Conservation (phyloP, 1,140 invertebrate genomes). For the Drosophila virilis region DNA sequence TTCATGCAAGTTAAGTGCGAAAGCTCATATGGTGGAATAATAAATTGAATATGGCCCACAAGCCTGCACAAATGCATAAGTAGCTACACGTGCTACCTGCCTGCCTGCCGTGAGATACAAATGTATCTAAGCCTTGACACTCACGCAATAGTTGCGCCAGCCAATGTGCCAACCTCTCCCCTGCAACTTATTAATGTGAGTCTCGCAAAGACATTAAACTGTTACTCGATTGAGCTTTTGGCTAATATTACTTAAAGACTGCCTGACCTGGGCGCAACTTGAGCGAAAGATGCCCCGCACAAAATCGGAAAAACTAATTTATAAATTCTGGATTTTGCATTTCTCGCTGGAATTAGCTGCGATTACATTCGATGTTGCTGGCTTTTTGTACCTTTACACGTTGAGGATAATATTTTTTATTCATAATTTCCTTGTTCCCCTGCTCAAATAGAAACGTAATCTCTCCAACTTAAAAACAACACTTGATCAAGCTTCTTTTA, state of each 20-base stretch:
- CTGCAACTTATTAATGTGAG: not conserved
- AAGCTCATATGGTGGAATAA: slow-evolving; percentile 79
- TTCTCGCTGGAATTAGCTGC: too few species aligned
- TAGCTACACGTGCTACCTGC: slow-evolving; percentile 47
- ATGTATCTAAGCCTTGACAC: slow-evolving; percentile 42
- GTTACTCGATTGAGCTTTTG: not conserved
- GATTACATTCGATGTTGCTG: too few species aligned
- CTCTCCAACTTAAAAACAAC: too few species aligned
- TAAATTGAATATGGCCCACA: slow-evolving; percentile 71
- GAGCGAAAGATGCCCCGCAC: not conserved
- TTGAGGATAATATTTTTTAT: too few species aligned
- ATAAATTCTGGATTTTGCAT: too few species aligned
- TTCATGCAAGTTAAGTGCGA: slow-evolving; percentile 81
- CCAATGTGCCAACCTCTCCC: too few species aligned
- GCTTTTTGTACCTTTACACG: too few species aligned
- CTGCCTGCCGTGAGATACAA: slow-evolving; percentile 36
- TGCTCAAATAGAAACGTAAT: too few species aligned
- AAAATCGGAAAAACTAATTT: too few species aligned
- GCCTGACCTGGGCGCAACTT: not conserved
- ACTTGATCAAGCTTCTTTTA: too few species aligned
- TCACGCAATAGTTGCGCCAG: slow-evolving; percentile 9
- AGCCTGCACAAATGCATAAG: slow-evolving; percentile 66
- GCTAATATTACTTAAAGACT: not conserved
- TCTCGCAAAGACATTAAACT: slow-evolving; percentile 6
- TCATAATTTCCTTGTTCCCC: too few species aligned